Evolutionary conservation across 2,113 vertebrate genomes (phyloP).

Genomic region (Budorcas taxicolor): DNA sequence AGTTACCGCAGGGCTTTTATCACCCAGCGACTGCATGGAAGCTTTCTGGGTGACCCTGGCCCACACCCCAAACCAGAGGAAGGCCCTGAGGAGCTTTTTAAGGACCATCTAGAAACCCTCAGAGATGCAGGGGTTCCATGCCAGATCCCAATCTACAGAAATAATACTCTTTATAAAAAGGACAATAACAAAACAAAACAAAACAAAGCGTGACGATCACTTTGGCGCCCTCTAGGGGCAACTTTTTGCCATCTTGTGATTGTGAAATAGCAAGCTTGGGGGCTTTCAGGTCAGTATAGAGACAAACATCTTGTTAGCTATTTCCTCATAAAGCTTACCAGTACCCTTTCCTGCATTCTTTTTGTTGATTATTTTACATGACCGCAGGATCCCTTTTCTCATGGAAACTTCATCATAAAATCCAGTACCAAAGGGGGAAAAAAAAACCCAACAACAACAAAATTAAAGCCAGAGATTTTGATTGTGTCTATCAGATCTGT

Average conservation of each 20-base stretch:
- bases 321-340: slow-evolving; percentile 63
- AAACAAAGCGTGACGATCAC: background rate
- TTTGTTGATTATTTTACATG: slow-evolving; percentile 67
- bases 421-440: background rate
- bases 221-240: slow-evolving; percentile 50
- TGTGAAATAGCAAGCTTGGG: background rate
- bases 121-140: background rate
- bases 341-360: slow-evolving; percentile 54
- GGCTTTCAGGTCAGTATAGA: background rate
- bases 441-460: slow-evolving; percentile 33
- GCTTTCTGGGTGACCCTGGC: slow-evolving; percentile 49
- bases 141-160: background rate
- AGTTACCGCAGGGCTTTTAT: slow-evolving; percentile 34
- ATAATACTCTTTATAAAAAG: background rate
- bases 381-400: slow-evolving; percentile 68
- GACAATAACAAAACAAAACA: background rate
- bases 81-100: slow-evolving; percentile 22
- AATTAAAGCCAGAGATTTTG: slow-evolving; percentile 63
- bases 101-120: slow-evolving; percentile 39
- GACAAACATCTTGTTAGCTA: slow-evolving; percentile 57
- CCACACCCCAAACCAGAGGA: slow-evolving; percentile 32
- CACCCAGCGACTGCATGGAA: slow-evolving; percentile 35
- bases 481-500: slow-evolving; percentile 58
- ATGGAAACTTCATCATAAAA: slow-evolving; percentile 73
- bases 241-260: background rate